phyloP scores from a whole-genome alignment of 2,797 vertebrate species.

The Alexandromys oeconomus region DNA sequence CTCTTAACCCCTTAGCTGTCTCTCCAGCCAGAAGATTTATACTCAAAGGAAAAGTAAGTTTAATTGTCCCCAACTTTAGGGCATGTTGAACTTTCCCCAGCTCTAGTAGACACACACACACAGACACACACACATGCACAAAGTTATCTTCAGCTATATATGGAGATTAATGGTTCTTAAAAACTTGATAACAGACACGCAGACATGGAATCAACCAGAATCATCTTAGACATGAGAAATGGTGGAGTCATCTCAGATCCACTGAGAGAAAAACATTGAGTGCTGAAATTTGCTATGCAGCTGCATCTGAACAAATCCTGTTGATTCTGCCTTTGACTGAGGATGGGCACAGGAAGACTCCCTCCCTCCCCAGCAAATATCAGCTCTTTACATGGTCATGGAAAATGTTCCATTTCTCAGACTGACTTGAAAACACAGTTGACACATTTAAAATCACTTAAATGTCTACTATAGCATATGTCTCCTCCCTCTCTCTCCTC shows the following conservation, averaged over 20 bases:
- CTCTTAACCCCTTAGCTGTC: no score
- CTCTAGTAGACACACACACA: neutral
- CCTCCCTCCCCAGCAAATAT: neutral
- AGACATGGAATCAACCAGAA: neutral
- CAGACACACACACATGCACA: neutral
- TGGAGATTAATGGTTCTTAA: neutral
- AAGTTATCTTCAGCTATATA: neutral
- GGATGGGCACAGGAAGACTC: neutral
- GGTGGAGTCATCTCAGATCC: neutral
- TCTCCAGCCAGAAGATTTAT: no score
- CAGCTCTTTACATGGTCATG: neutral
- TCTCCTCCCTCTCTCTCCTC: neutral
- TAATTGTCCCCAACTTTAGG: neutral
- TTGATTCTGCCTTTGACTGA: neutral
- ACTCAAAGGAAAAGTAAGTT: neutral
- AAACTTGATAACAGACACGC: neutral
- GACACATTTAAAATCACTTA: neutral
- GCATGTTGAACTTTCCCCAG: neutral
- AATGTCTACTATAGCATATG: neutral
- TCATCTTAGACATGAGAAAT: neutral
- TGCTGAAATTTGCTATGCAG: neutral
- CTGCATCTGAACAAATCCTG: neutral
- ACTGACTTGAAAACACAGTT: neutral
- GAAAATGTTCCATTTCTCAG: constrained; percentile 13
- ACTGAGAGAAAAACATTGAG: neutral